Evolutionary conservation across 2,888 invertebrate genomes (phyloP).

Genomic region (Eristalinus sepulchralis): DNA sequence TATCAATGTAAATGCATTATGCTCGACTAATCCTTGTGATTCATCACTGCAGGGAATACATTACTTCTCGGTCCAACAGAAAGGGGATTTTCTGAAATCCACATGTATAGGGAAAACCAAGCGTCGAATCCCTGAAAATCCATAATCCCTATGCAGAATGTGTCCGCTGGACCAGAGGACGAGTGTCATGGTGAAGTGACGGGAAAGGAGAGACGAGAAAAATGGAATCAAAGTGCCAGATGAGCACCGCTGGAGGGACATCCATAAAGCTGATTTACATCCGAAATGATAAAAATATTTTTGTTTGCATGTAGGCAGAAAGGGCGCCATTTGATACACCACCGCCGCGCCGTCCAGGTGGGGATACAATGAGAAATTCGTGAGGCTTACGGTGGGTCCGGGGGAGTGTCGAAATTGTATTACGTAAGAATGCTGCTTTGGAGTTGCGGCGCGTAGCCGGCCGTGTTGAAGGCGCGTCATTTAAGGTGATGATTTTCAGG

Average conservation of each 20-base stretch:
- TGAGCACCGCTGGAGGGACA: background rate
- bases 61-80: background rate
- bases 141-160: conserved; percentile 32
- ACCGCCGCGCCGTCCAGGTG: conserved; percentile 19
- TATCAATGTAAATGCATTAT: conserved; percentile 21
- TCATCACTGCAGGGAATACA: background rate
- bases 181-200: conserved; percentile 9
- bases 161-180: background rate
- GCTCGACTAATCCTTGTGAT: conserved; percentile 18
- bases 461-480: background rate
- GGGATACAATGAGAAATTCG: background rate
- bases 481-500: background rate
- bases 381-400: background rate
- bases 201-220: background rate
- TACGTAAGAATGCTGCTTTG: background rate
- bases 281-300: background rate
- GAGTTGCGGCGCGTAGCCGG: background rate
- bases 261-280: conserved; percentile 30
- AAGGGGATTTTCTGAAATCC: conserved; percentile 23
- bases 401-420: background rate
- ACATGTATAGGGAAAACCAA: conserved; percentile 1
- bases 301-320: background rate
- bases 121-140: background rate
- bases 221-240: conserved; percentile 2
- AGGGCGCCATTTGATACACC: background rate